Evolutionary conservation across 1,140 invertebrate genomes (phyloP), one percentile per base, ranked within the genome.

Genomic region (Scylla paramamosain): DNA sequence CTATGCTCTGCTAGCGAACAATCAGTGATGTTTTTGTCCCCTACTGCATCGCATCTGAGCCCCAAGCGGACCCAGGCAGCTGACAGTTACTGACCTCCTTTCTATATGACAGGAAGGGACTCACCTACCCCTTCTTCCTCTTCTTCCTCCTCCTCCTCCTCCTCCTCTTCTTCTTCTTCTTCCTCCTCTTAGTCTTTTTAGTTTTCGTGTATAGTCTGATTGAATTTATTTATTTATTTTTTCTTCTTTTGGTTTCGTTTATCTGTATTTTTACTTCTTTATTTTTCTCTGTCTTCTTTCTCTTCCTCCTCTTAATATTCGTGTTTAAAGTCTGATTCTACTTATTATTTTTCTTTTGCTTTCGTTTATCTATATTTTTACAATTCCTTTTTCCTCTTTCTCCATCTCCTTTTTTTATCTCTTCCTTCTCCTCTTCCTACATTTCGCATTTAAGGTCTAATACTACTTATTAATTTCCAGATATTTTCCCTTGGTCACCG

Each of bases 1-100:
- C 67, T 12, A 8, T 20, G 3, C 52, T 39, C 6, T 39, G 67
- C 12, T 20, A 8, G n/a, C 0, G 67, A 3, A 25, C 25, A 25
- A 77, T 77, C 67, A 67, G 20, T 7, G 10, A 20, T 77, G 67
- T 77, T 77, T 77, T 77, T 77, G 67, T 77, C 67, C 67, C 8
- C 67, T 14, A n/a, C 67, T 77, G 67, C 67, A 25, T 77, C 67
- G 12, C 67, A n/a, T 77, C 25, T 20, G n/a, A 7, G 67, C 0
- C 25, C 25, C 4, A 20, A 20, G 16, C 67, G 67, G 25, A 77
- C 67, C 67, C 67, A 25, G n/a, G 10, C 16, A 12, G 20, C 20
- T 20, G 90, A 91, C 90, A 91, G 52, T 91, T 77, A 91, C 32
- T 52, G 90, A 91, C 52, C 90, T 52, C 28, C 28, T 29, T 67